Conservation (phyloP, 1,140 invertebrate species). For the Temnothorax nylanderi region DNA sequence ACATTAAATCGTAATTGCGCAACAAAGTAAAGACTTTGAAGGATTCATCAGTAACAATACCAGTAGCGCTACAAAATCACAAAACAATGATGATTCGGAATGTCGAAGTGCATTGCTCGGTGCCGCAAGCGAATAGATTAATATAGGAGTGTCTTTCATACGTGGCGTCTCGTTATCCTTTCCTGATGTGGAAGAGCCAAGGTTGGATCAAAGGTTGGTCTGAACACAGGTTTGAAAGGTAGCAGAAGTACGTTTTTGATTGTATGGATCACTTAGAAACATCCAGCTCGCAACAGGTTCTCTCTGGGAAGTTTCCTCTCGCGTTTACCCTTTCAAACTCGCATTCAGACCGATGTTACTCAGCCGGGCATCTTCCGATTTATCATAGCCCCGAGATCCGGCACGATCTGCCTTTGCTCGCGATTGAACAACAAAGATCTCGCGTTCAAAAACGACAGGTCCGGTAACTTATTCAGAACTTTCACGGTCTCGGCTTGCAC, state of each 20-base stretch:
- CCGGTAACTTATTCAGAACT: constrained; percentile 83
- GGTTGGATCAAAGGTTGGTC: constrained; percentile 69
- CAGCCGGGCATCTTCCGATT: constrained; percentile 85
- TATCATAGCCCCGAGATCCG: constrained; percentile 84
- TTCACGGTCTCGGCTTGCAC: constrained; percentile 80
- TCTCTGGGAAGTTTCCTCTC: constrained; percentile 28
- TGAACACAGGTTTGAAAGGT: constrained; percentile 80
- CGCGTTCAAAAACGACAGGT: constrained; percentile 83
- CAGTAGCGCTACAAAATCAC: constrained; percentile 44
- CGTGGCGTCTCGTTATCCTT: constrained; percentile 19
- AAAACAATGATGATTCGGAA: constrained; percentile 61
- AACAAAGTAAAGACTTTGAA: constrained; percentile 41
- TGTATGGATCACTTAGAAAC: constrained; percentile 53
- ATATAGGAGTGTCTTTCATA: constrained; percentile 20
- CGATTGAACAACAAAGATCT: constrained; percentile 83
- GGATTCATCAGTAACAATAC: constrained; percentile 39
- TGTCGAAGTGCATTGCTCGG: constrained; percentile 61
- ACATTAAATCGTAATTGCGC: constrained; percentile 36
- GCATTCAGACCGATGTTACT: constrained; percentile 85
- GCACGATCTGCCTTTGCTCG: constrained; percentile 82
- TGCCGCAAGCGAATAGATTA: constrained; percentile 50
- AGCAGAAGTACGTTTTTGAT: constrained; percentile 64
- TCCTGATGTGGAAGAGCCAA: constrained; percentile 65
- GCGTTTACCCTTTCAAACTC: constrained; percentile 77
- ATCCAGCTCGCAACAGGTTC: constrained; percentile 36